Conservation (phyloP, 2,888 invertebrate species). For the Spatulosminthurus flaviceps region DNA sequence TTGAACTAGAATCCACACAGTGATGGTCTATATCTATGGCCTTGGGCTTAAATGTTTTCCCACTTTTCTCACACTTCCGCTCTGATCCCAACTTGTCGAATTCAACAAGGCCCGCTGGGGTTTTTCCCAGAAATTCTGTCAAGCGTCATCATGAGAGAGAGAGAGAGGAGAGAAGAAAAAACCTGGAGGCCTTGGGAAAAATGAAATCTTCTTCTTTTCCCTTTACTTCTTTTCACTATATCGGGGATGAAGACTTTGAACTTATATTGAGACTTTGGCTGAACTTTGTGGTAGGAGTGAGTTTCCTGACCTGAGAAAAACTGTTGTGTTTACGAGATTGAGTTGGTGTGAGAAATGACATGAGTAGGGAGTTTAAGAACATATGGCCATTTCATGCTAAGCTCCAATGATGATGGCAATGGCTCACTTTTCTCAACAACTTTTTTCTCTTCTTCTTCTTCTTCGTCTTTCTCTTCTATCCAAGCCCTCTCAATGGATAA, state of each 20-base stretch:
- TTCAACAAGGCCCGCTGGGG: not conserved
- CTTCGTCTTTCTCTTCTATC: slow-evolving; percentile 10
- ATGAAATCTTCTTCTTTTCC: not conserved
- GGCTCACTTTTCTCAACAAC: slow-evolving; percentile 29
- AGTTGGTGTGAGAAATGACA: not conserved
- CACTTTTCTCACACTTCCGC: not conserved
- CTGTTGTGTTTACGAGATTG: not conserved
- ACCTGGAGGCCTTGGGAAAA: not conserved
- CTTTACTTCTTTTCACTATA: too few species aligned
- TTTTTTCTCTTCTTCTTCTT: too few species aligned
- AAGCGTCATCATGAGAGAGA: not conserved
- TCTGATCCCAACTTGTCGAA: not conserved
- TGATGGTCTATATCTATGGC: not conserved
- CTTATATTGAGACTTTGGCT: too few species aligned
- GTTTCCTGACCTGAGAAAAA: too few species aligned
- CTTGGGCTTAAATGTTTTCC: not conserved
- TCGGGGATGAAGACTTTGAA: too few species aligned
- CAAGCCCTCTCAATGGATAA: slow-evolving; percentile 22
- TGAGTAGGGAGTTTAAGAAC: not conserved
- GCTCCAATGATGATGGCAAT: slow-evolving; percentile 24
- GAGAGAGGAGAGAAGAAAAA: not conserved
- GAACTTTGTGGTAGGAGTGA: too few species aligned
- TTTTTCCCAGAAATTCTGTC: not conserved
- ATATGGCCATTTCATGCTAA: slow-evolving; percentile 41
- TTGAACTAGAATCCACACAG: not conserved